Evolutionary conservation across 37 sponge, comb jelly and placozoan species (phyloP), one percentile per base, ranked within the genome.

Genomic region (Agelas oroides): DNA sequence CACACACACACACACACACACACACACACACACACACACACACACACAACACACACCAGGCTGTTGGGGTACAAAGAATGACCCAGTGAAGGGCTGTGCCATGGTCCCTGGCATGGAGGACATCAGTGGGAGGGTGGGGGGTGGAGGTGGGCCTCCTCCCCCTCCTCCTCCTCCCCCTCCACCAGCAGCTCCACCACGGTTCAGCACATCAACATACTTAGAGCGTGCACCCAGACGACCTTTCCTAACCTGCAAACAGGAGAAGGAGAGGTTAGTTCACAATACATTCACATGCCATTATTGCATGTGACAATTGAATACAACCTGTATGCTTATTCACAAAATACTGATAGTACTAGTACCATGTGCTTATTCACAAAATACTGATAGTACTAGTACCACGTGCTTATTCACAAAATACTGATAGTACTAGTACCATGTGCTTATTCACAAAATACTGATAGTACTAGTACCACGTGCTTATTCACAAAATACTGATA

Each of bases 171-270:
- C 46, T 40, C 64, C n/a, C n/a, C n/a, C n/a, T n/a, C n/a, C n/a
- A 17, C 11, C 23, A 11, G 73, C 11, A 59, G 36, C 25, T 0
- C 75, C 80, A 34, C 68, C 68, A 25, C 76, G 81, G 24, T 91
- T 91, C 61, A 93, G 46, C 17, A 93, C 80, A 79, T 93, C 90
- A 34, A 94, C 85, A 60, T 94, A 90, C 64, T 79, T 80, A 19
- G 88, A 87, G 37, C 85, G 69, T 56, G 74, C 75, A 41, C 76
- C 82, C 20, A 78, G 46, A 17, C 73, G 59, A 73, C 85, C 35
- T 73, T n/a, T 46, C 38, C 32, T 32, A 32, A 66, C 73, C 79
- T 78, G 65, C 18, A 20, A 36, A 59, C 21, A 77, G 24, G 36
- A 38, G 34, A 33, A 32, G 36, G 64, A 61, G 16, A 60, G 17